Conservation (phyloP, 92 coral and sea anemone genomes). For the Zoanthus solanderi region DNA sequence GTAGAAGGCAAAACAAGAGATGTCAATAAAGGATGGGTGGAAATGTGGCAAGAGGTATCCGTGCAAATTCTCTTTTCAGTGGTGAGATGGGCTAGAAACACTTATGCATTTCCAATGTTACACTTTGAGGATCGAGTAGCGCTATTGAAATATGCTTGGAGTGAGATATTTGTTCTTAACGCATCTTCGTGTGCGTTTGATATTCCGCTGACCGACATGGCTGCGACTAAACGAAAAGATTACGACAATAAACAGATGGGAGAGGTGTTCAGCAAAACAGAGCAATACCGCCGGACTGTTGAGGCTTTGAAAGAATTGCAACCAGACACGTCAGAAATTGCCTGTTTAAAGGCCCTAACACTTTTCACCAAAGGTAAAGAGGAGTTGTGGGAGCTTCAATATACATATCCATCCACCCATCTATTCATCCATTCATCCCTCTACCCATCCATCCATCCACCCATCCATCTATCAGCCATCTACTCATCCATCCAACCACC, state of each 20-base stretch:
- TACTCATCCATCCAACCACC: no score
- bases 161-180: conserved; percentile 70
- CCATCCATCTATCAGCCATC: no score
- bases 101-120: conserved; percentile 75
- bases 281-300: conserved; percentile 71
- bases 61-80: conserved; percentile 52
- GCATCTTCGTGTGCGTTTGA: conserved; percentile 77
- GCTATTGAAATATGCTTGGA: conserved; percentile 75
- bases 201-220: conserved; percentile 68
- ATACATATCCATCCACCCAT: no score
- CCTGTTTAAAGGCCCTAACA: conserved; percentile 77
- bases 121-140: conserved; percentile 76
- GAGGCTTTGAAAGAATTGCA: conserved; percentile 71
- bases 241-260: conserved; percentile 44
- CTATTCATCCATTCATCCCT: no score
- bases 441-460: no score
- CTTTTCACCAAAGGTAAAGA: conserved; percentile 77
- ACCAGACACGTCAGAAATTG: conserved; percentile 78
- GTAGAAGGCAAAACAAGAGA: not conserved
- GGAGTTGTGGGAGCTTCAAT: not conserved
- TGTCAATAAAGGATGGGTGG: not conserved
- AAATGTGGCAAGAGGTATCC: conserved; percentile 30
- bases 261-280: conserved; percentile 47
- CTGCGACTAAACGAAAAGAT: conserved; percentile 53
- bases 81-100: conserved; percentile 74